A percentile compares a stretch with the other conserved stretches of the same genome.
phyloP scores from a whole-genome alignment of 2,797 vertebrate species.

The Dendrocincla fuliginosa region DNA sequence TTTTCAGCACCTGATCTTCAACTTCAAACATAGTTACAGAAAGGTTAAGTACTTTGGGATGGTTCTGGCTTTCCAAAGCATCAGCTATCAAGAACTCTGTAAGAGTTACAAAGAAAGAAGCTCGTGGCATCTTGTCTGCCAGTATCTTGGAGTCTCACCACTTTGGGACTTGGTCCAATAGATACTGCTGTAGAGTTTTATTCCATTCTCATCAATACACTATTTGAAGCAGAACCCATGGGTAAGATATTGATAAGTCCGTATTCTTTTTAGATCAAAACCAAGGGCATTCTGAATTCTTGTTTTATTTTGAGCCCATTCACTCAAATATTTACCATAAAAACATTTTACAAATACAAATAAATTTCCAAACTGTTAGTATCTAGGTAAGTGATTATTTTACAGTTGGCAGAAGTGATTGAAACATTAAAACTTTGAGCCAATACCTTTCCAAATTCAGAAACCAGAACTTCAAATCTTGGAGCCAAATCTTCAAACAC shows the following conservation, averaged over 20 bases:
- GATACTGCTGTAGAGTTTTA: not conserved
- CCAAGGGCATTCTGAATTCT: not conserved
- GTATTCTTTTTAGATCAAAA: not conserved
- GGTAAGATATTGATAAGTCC: not conserved
- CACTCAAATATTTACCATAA: not conserved
- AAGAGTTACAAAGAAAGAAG: not conserved
- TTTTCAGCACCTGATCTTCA: not conserved
- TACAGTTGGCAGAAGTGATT: not conserved
- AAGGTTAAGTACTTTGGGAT: not conserved
- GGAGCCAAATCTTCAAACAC: not conserved
- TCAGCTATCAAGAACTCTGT: not conserved
- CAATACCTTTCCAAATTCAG: not conserved
- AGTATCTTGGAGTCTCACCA: not conserved
- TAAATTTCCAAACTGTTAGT: not conserved
- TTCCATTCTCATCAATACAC: not conserved
- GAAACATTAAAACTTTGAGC: not conserved
- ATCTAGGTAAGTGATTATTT: not conserved
- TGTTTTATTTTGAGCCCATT: not conserved
- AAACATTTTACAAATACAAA: not conserved
- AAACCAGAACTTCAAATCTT: not conserved
- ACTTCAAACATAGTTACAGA: not conserved
- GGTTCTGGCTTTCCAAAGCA: not conserved
- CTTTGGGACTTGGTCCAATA: not conserved
- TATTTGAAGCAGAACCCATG: not conserved
- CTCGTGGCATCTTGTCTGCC: not conserved